phyloP scores from a whole-genome alignment of 2,888 invertebrate genomes.

The Bruchidius siliquastri region DNA sequence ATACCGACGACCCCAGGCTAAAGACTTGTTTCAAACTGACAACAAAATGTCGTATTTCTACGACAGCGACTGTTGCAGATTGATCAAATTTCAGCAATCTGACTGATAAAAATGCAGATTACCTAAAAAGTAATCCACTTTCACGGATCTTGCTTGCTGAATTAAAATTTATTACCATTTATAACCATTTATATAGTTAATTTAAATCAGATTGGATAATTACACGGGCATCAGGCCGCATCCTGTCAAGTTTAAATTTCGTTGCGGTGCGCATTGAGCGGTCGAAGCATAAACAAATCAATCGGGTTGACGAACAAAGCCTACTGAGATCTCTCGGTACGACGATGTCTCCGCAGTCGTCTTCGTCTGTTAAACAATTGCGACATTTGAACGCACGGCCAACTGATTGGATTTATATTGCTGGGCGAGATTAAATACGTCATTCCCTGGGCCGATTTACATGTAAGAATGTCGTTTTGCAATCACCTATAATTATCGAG shows the following conservation, averaged over 20 bases:
- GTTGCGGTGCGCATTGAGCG: background rate
- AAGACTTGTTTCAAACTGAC: no score
- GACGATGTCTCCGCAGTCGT: background rate
- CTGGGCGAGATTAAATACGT: constrained; percentile 30
- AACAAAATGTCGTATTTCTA: no score
- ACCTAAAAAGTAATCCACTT: background rate
- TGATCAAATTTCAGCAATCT: background rate
- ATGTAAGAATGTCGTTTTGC: constrained; percentile 34
- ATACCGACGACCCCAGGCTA: no score
- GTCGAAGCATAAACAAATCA: background rate
- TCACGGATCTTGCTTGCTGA: background rate
- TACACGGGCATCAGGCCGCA: background rate
- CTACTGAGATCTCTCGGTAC: background rate
- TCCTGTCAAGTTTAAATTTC: background rate
- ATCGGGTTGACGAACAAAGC: background rate
- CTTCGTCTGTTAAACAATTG: constrained; percentile 25
- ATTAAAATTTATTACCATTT: background rate
- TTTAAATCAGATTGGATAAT: background rate
- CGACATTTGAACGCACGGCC: constrained; percentile 27
- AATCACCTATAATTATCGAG: constrained; percentile 30
- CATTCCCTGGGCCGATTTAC: constrained; percentile 29
- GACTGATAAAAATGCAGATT: background rate
- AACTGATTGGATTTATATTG: constrained; percentile 36
- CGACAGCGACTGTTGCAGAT: background rate
- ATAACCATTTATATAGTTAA: background rate